Conservation (phyloP, 2,888 invertebrate species). For the Drosophila mercatorum region DNA sequence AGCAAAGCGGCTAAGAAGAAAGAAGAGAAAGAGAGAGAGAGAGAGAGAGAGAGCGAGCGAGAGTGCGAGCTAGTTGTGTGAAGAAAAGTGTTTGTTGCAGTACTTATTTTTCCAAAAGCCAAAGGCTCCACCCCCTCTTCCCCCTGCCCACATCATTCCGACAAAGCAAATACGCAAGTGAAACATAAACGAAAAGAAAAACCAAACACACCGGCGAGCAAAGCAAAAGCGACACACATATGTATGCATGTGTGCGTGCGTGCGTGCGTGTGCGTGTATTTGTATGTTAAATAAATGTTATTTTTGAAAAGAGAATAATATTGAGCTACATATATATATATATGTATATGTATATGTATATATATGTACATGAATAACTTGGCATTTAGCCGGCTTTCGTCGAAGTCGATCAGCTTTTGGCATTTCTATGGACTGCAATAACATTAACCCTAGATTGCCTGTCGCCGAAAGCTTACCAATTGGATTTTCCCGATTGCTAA, state of each 20-base stretch:
- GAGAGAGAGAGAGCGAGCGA: constrained; percentile 13
- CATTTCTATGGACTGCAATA: constrained; percentile 21
- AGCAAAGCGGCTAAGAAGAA: constrained; percentile 41
- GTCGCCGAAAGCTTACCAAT: constrained; percentile 10
- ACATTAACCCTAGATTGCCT: constrained; percentile 20
- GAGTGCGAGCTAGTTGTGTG: constrained; percentile 38
- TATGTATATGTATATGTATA: too few species aligned
- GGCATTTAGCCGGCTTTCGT: constrained; percentile 24
- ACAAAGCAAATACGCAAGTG: constrained; percentile 34
- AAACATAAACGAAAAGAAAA: constrained; percentile 15
- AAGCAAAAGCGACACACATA: constrained; percentile 14
- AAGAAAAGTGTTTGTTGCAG: constrained; percentile 55
- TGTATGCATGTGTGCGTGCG: neutral
- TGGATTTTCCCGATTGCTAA: constrained; percentile 2
- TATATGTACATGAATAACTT: neutral
- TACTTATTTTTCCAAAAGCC: constrained; percentile 18
- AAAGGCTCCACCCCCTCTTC: neutral
- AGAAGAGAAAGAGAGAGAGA: constrained; percentile 26
- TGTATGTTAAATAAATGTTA: constrained; percentile 15
- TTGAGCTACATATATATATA: neutral
- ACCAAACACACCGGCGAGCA: constrained; percentile 45
- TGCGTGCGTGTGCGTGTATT: neutral
- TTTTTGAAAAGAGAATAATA: constrained; percentile 1
- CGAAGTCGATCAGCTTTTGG: constrained; percentile 19
- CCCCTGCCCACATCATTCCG: constrained; percentile 2